Percentiles rank a stretch among this genome's conserved stretches.
These are phyloP conservation scores for Sinohyriopsis cumingii DNA, from an alignment of 2,888 invertebrate genomes.

Conservation along the genomic window DNA sequence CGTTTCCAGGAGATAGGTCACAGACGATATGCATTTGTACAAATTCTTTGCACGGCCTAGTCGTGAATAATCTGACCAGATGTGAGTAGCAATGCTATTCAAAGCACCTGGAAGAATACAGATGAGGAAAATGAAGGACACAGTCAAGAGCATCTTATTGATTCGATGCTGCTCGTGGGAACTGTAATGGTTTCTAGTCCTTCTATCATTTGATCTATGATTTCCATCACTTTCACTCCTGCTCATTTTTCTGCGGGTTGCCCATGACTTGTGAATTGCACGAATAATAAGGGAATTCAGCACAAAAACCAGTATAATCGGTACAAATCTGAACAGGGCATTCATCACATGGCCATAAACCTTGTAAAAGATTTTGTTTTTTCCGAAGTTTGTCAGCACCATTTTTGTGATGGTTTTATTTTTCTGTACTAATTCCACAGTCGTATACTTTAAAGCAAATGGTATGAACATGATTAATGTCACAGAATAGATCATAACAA, in stretches of 20 bases:
- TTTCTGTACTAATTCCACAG: constrained; percentile 18
- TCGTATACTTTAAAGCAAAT: constrained; percentile 51
- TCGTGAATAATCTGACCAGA: constrained; percentile 43
- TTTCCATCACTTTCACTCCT: constrained; percentile 7
- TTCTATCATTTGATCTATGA: constrained; percentile 31
- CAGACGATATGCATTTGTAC: constrained; percentile 45
- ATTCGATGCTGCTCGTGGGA: constrained; percentile 51
- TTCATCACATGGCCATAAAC: constrained; percentile 56
- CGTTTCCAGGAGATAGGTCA: constrained; percentile 58
- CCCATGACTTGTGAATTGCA: constrained; percentile 51
- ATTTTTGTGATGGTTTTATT: constrained; percentile 39
- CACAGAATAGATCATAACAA: constrained; percentile 45
- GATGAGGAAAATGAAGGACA: constrained; percentile 57
- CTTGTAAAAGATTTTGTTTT: constrained; percentile 45
- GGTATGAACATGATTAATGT: constrained; percentile 59
- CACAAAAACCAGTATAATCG: constrained; percentile 47
- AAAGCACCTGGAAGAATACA: constrained; percentile 62
- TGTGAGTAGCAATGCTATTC: constrained; percentile 51
- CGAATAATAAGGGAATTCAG: constrained; percentile 51
- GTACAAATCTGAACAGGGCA: constrained; percentile 55
- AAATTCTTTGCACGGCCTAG: constrained; percentile 42
- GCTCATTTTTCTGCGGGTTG: constrained; percentile 30
- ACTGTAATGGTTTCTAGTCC: constrained; percentile 14
- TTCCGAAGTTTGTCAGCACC: constrained; percentile 46
- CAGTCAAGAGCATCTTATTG: constrained; percentile 58